Base-by-base conservation (phyloP, 2,888 invertebrate species). In the Tetrapedia diversipes region DNA sequence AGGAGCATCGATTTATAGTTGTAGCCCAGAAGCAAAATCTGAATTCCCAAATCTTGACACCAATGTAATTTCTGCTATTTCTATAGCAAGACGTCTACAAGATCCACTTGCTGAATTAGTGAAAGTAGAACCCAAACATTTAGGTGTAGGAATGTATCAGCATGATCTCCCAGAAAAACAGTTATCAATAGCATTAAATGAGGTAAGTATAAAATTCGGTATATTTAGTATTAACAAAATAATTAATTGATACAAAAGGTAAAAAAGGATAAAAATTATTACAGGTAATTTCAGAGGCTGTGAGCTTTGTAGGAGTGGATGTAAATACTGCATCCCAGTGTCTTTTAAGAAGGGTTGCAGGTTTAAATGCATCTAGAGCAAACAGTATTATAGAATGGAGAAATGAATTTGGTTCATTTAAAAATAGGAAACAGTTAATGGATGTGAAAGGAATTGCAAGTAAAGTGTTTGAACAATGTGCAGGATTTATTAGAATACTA, bases 111-210 rank as follows among this genome's bases (percentile, higher is more conserved):
- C 96, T 49, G 98, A 98, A 91, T 94, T 97, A 74, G 97, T 98
- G 0, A 98, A 98, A 93, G 95, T 98, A 14, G 98, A 98, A 77
- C 98, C 98, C 0, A 96, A 96, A 86, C 97, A 98, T 92, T 93
- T 98, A 77, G 98, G 98, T 0, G 96, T 98, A 4, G 98, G 98
- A n/a, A 96, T 98, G 95, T 98, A 98, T 90, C 96, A 98, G 92
- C 98, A 98, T 88, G 98, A 98, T 89, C 93, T 98, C 29, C 95
- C 96, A 10, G 95, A 96, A 80, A 96, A 96, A 86, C 94, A 95
- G 89, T 91, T 98, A 1, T 94, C 94, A 14, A 93, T 94, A 3
- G 95, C 96, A 0, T 92, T 98, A 22, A 95, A 96, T 82, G 95
- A 95, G 84, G 95, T 87, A 65, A 71, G 84, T 79, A 63, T 45